phyloP scores from a whole-genome alignment of 2,113 vertebrate species.

The Psittacula cyanocephala region DNA sequence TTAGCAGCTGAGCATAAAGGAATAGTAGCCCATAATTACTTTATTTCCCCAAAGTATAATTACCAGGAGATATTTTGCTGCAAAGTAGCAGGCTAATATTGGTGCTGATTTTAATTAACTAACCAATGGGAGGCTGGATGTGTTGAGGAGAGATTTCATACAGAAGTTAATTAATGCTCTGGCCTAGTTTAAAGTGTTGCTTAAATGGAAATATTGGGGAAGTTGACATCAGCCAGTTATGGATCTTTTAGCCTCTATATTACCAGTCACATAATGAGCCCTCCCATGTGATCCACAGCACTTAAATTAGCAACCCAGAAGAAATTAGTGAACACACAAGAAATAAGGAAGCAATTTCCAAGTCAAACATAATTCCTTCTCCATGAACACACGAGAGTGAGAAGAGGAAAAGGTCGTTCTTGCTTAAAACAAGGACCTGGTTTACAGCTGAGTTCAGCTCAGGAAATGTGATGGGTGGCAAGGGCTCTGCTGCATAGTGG shows the following conservation, averaged over 20 bases:
- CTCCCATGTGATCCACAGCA: neutral
- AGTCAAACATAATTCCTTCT: neutral
- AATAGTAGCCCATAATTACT: neutral
- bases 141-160: neutral
- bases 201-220: constrained; percentile 3
- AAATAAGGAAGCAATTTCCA: neutral
- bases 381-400: neutral
- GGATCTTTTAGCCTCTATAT: neutral
- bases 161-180: constrained; percentile 48
- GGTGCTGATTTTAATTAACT: constrained; percentile 46
- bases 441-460: neutral
- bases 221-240: neutral
- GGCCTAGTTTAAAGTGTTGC: constrained; percentile 3
- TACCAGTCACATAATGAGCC: neutral
- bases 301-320: neutral
- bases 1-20: neutral
- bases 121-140: neutral
- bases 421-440: neutral
- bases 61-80: neutral
- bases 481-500: neutral
- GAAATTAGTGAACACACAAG: neutral
- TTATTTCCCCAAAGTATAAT: neutral
- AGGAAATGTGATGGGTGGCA: neutral
- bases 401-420: neutral
- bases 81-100: neutral